A percentile compares a stretch with the other conserved stretches of the same genome.
These are phyloP conservation scores for Stictocephala bisonia DNA, from an alignment of 2,888 invertebrate genomes.

Conservation along the genomic window DNA sequence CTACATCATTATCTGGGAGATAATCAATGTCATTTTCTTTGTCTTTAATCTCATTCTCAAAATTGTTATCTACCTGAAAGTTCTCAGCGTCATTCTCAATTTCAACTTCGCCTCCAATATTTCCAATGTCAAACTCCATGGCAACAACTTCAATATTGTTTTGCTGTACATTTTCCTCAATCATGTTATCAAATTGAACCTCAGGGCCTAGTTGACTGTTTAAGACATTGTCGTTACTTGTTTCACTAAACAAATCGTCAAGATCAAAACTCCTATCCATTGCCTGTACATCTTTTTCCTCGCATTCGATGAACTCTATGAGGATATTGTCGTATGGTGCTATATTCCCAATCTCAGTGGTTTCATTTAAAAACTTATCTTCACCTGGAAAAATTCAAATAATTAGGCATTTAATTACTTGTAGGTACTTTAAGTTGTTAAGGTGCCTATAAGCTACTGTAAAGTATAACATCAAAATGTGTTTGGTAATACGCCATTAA, in stretches of 20 bases:
- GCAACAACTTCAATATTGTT: no score
- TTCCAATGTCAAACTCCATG: no score
- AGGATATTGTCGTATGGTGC: background rate
- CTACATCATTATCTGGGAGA: background rate
- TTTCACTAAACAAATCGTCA: background rate
- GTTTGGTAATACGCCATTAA: no score
- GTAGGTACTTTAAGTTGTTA: background rate
- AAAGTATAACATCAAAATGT: no score
- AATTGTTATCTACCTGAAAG: no score
- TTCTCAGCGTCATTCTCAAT: no score
- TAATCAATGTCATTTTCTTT: no score
- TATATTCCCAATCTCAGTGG: background rate
- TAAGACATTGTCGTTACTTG: background rate
- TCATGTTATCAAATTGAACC: background rate
- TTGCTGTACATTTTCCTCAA: background rate
- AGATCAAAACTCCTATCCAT: background rate
- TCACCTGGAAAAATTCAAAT: background rate
- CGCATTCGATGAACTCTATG: background rate
- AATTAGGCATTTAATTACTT: background rate
- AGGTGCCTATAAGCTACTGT: no score
- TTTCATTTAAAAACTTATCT: background rate
- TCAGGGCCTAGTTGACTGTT: background rate
- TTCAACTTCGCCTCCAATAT: no score
- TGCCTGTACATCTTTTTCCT: background rate
- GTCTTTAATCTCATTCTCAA: no score